These are phyloP conservation scores for Steinernema hermaphroditum DNA, from an alignment of 2,888 invertebrate species.

Conservation along the genomic window DNA sequence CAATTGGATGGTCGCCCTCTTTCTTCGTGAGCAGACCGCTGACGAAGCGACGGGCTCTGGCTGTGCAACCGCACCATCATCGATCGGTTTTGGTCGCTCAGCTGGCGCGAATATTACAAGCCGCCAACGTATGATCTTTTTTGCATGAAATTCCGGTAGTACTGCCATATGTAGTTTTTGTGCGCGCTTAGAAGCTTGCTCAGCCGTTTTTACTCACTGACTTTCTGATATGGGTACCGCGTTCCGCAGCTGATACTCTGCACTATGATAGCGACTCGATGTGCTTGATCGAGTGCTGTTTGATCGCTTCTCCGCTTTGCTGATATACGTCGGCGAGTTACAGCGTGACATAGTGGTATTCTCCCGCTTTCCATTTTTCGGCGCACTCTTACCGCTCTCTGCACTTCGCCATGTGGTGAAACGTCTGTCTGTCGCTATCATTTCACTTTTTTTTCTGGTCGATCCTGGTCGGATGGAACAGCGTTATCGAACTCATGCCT, in stretches of 20 bases:
- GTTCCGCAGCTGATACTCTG: background rate
- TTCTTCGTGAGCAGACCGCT: too few species aligned
- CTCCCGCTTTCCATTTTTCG: background rate
- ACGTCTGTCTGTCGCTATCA: background rate
- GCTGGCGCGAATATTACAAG: too few species aligned
- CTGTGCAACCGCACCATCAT: too few species aligned
- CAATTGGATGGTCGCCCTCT: background rate
- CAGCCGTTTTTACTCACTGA: too few species aligned
- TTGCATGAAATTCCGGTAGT: too few species aligned
- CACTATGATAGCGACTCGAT: background rate
- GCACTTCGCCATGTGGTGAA: background rate
- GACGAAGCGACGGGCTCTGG: too few species aligned
- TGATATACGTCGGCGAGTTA: background rate
- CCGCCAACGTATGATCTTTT: too few species aligned
- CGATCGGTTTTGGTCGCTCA: too few species aligned
- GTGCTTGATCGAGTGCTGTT: background rate
- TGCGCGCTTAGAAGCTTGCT: too few species aligned
- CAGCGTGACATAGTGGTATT: background rate
- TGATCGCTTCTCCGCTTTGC: background rate
- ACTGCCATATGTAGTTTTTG: too few species aligned
- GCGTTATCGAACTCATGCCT: background rate
- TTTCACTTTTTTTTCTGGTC: background rate
- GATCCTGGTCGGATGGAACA: too few species aligned
- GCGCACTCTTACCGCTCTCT: background rate
- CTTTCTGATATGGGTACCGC: too few species aligned